Percentiles rank a stretch among this genome's conserved stretches.
phyloP scores from a whole-genome alignment of 2,113 vertebrate genomes.

The Lepisosteus osseus region DNA sequence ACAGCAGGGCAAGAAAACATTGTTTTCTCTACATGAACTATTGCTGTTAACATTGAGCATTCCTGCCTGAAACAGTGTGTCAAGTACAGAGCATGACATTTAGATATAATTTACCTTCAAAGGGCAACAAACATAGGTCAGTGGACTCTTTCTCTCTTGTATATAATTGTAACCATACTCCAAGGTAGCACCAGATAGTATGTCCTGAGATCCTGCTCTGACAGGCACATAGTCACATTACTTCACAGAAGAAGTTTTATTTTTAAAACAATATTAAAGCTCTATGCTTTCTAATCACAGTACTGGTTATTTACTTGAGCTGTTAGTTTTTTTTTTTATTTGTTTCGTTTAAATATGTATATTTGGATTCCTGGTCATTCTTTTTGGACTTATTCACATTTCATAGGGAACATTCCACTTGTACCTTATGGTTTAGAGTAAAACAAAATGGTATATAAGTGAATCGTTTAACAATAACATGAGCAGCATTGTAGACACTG shows the following conservation, averaged over 20 bases:
- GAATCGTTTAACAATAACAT: slow-evolving; percentile 4
- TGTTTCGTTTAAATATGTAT: slow-evolving; percentile 24
- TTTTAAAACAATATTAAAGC: slow-evolving; percentile 6
- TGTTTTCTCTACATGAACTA: slow-evolving; percentile 4
- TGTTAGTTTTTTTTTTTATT: slow-evolving; percentile 16
- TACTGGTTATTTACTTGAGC: slow-evolving; percentile 25
- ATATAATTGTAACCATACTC: background rate
- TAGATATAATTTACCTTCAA: slow-evolving; percentile 1
- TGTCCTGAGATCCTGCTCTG: no score
- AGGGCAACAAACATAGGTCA: slow-evolving; percentile 26
- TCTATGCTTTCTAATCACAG: slow-evolving; percentile 8
- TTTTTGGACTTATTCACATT: slow-evolving; percentile 5
- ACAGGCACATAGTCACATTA: no score
- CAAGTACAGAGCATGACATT: background rate
- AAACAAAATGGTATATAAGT: slow-evolving; percentile 10
- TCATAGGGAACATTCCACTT: slow-evolving; percentile 24
- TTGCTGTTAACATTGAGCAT: slow-evolving; percentile 4
- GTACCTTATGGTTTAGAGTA: slow-evolving; percentile 13
- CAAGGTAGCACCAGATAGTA: slow-evolving; percentile 9
- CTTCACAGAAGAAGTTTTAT: background rate
- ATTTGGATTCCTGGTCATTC: slow-evolving; percentile 19
- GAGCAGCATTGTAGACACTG: slow-evolving; percentile 12
- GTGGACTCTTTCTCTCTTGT: slow-evolving; percentile 27
- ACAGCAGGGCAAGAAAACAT: slow-evolving; percentile 18
- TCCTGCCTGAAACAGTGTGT: background rate